Base-by-base conservation (phyloP, 2,888 invertebrate species). In the Drosophila anceps region DNA sequence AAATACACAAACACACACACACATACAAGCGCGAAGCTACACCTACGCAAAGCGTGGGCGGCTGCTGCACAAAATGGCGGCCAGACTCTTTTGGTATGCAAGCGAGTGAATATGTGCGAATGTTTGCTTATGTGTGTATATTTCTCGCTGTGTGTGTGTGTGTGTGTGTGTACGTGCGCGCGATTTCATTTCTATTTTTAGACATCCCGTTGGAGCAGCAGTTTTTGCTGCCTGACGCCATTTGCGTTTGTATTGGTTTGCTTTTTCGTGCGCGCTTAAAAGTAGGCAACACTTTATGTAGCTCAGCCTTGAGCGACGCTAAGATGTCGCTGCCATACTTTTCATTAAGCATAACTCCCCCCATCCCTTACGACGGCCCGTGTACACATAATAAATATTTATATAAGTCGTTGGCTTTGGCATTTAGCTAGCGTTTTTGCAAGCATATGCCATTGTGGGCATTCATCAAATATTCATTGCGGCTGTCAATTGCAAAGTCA, bases 111-210 rank as follows among this genome's bases (percentile, higher is more conserved):
- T 63, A 41, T 67, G 15, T 51, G 15, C 51, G 51, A 43, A 4
- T 70, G 44, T 71, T 24, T 50, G 20, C 37, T n/a, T 65, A 29
- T 48, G 33, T 46, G 54, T 51, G 41, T 39, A 24, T 24, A 24
- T 24, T 24, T 24, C 24, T 24, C 7, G 50, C 33, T 68, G 31
- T 35, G 12, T 60, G 20, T 69, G 20, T 66, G 35, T 64, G 15
- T 50, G 48, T 46, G 46, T 63, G 51, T 64, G 61, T 73, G 67
- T 70, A 67, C 61, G 67, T 72, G 72, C 62, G 84, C 90, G 88
- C 90, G 80, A 88, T 84, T 84, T 89, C 90, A 84, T 87, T 82
- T 89, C 88, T 84, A 84, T 84, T 84, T 84, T 90, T 84, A 84
- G 84, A 84, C 66, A 63, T 63, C 48, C 69, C 62, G 61, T 53